Evolutionary conservation across 2,797 vertebrate species (phyloP), one percentile per base, ranked within the genome.

Genomic region (Melanotaenia parkinsoni): DNA sequence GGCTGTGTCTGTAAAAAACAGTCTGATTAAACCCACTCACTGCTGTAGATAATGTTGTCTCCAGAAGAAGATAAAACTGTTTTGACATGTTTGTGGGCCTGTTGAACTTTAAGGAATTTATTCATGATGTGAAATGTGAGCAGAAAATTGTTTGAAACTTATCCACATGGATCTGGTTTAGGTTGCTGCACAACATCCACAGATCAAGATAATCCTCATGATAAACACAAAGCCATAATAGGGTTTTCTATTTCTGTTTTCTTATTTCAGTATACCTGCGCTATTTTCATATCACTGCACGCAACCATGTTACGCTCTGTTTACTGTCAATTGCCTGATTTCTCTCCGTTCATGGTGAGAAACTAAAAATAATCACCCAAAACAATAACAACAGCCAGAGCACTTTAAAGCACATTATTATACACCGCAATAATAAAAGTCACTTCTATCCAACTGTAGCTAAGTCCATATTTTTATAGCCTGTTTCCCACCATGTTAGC

Each of bases 181-280:
- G 57, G 32, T 35, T 65, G 20, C 24, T 14, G 30, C 54, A 47
- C 10, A 75, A 38, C 50, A 20, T 70, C 53, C 66, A 40, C 64
- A 57, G 63, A 83, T 67, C 3, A 6, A 63, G 58, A 72, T 80
- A 85, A 86, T 84, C 76, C 77, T 77, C 67, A 76, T 35, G 77
- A 74, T 61, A 71, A 84, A 67, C 83, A 78, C 70, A 64, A 43
- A 59, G 38, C 69, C 43, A 22, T 71, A 71, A 81, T 73, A 76
- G 69, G 57, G 13, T 68, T 80, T 78, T 77, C 65, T 75, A 47
- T 68, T 74, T 62, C 43, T 58, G 54, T 47, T 70, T 72, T 47
- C 38, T 47, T 24, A 11, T 64, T 74, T 67, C 57, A 70, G 51
- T 45, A 58, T 40, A 75, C 62, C 77, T 75, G 60, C 75, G 67